Evolutionary conservation across 2,797 vertebrate species (phyloP).

Genomic region (Melanotaenia parkinsoni): DNA sequence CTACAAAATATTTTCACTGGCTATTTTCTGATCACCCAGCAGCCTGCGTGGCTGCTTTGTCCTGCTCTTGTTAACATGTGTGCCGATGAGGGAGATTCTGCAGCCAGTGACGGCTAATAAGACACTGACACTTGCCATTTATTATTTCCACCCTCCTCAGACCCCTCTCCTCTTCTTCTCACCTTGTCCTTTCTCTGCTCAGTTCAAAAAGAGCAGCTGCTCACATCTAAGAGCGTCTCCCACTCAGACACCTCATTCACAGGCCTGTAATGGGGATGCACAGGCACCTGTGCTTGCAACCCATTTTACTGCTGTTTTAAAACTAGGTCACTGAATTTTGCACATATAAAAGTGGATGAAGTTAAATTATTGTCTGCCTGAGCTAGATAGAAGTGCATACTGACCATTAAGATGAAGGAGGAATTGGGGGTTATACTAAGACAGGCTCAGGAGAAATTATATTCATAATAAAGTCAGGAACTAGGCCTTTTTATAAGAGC

Average conservation of each 20-base stretch:
- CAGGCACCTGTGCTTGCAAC: background rate
- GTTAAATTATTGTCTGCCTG: background rate
- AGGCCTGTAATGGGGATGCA: background rate
- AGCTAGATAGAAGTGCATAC: background rate
- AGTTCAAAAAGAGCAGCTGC: constrained; percentile 41
- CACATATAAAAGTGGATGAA: background rate
- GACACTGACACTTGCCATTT: constrained; percentile 18
- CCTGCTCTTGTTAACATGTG: background rate
- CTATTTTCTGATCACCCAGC: background rate
- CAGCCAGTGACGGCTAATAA: constrained; percentile 50
- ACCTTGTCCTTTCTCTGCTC: constrained; percentile 1
- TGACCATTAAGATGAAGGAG: constrained; percentile 1
- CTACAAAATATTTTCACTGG: constrained; percentile 16
- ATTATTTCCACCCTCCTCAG: constrained; percentile 33
- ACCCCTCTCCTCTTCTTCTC: constrained; percentile 5
- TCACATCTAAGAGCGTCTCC: constrained; percentile 17
- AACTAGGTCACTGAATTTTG: background rate
- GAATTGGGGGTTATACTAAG: background rate
- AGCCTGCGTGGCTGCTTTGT: constrained; percentile 1
- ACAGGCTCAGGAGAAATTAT: constrained; percentile 5
- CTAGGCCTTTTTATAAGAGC: background rate
- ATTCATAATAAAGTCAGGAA: constrained; percentile 14
- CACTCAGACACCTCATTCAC: background rate
- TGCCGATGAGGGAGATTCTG: constrained; percentile 1
- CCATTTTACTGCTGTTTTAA: background rate